Evolutionary conservation across 2,113 vertebrate genomes (phyloP), one percentile per base, ranked within the genome.

Genomic region (zebrafish (Danio rerio)): DNA sequence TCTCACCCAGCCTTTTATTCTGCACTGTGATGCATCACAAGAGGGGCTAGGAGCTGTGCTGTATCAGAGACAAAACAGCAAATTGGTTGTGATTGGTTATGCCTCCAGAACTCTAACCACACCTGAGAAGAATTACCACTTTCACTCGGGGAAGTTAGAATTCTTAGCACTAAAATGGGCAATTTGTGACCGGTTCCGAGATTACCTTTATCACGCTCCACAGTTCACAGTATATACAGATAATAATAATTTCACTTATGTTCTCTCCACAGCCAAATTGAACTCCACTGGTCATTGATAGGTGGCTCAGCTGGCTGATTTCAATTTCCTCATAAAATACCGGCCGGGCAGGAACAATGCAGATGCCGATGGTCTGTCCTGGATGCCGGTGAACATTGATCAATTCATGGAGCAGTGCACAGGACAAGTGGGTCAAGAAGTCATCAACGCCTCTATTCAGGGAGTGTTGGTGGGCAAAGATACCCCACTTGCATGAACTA

Each of bases 121-220:
- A 5, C 71, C 53, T 31, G 62, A 85, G 16, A 83, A 81, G 13
- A 86, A 83, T 21, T 81, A 86, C 7, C 71, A 81, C 18, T n/a
- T 86, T n/a, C 81, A 86, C 31, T 86, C 69, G 40, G 80, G 66
- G 18, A 81, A 81, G 80, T 56, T 76, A 65, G 80, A 81, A 45
- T 73, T 81, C 31, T 76, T 63, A 45, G 65, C 78, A 21, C 16
- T 80, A 53, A 80, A 80, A 43, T 68, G 7, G 62, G 31, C 31
- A 31, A 31, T 31, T 31, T 78, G 72, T 78, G 71, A 83, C 6
- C 0, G 59, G 5, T 83, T 83, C 20, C 7, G 69, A 20, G 73
- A 83, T 6, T 69, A 83, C 13, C 47, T 81, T 7, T 73, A 81
- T 8, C 43, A 81, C 15, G 50, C 50, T 6, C 63, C 73, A n/a